A percentile compares a stretch with the other conserved stretches of the same genome.
phyloP scores from a whole-genome alignment of 2,797 vertebrate genomes.

The Tenualosa ilisha region DNA sequence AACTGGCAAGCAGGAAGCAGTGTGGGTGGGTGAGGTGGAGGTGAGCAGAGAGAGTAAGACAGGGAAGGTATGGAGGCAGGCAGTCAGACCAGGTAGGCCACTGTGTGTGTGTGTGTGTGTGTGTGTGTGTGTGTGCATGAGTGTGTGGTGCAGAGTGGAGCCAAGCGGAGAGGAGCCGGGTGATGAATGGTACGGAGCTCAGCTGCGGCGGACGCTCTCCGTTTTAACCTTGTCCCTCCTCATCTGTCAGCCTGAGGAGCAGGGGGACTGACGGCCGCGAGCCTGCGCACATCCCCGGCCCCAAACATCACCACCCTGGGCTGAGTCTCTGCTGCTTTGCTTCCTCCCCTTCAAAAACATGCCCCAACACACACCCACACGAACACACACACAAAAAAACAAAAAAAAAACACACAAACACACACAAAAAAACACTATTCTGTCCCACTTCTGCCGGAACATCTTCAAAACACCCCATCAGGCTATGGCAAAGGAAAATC shows the following conservation, averaged over 20 bases:
- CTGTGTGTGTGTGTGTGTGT: too few species aligned
- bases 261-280: conserved; percentile 46
- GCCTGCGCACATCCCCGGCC: conserved; percentile 46
- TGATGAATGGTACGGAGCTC: conserved; percentile 61
- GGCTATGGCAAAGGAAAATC: not conserved
- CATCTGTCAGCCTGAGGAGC: conserved; percentile 66
- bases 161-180: conserved; percentile 28
- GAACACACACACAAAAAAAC: too few species aligned
- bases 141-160: not conserved
- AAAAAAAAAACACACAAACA: not conserved
- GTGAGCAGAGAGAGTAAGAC: not conserved
- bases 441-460: not conserved
- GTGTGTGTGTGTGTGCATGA: too few species aligned
- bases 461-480: not conserved
- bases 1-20: not conserved
- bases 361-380: too few species aligned
- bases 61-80: not conserved
- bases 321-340: conserved; percentile 24
- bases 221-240: conserved; percentile 72
- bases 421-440: not conserved
- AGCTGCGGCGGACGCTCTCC: conserved; percentile 59
- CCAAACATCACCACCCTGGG: conserved; percentile 45
- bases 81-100: conserved; percentile 30
- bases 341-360: not conserved
- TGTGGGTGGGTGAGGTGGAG: conserved; percentile 10